phyloP scores from a whole-genome alignment of 2,888 invertebrate species.

The Drosophila rubida region DNA sequence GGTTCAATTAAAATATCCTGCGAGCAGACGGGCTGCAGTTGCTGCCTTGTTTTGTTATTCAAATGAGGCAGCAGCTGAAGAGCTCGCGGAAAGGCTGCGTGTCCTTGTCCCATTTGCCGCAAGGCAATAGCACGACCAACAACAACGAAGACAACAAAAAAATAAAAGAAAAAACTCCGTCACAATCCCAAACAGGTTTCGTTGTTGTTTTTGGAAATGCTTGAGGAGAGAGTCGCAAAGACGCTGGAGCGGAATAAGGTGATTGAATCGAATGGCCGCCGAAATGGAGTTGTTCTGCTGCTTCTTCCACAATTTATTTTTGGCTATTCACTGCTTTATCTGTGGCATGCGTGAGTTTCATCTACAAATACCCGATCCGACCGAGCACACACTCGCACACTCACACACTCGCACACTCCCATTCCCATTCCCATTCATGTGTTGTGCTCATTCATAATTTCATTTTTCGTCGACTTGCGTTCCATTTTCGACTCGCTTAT shows the following conservation, averaged over 20 bases:
- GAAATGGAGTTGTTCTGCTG: slow-evolving; percentile 8
- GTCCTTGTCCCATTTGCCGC: slow-evolving; percentile 78
- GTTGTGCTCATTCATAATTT: slow-evolving; percentile 53
- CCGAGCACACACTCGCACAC: slow-evolving; percentile 1
- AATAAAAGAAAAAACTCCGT: slow-evolving; percentile 18
- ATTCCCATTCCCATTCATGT: slow-evolving; percentile 40
- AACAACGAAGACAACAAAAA: slow-evolving; percentile 9
- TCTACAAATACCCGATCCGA: no score
- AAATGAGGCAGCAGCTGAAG: slow-evolving; percentile 69
- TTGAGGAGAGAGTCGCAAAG: slow-evolving; percentile 15
- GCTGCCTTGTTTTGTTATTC: slow-evolving; percentile 61
- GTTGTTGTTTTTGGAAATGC: slow-evolving; percentile 34
- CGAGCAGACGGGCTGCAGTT: slow-evolving; percentile 33
- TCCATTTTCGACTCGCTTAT: slow-evolving; percentile 45
- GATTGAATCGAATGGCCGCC: slow-evolving; percentile 43
- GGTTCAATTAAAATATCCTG: slow-evolving; percentile 54
- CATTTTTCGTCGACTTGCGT: slow-evolving; percentile 24
- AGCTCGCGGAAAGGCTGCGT: slow-evolving; percentile 17
- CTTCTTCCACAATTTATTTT: slow-evolving; percentile 27
- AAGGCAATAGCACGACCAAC: slow-evolving; percentile 38
- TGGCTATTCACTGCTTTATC: slow-evolving; percentile 40
- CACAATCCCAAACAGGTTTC: slow-evolving; percentile 41
- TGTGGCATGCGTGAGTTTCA: slow-evolving; percentile 40
- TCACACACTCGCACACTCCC: slow-evolving; percentile 1
- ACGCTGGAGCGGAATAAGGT: slow-evolving; percentile 40